Percentiles rank a stretch among this genome's conserved stretches.
Conservation (phyloP, 2,888 invertebrate species). For the Tetranychus piercei region DNA sequence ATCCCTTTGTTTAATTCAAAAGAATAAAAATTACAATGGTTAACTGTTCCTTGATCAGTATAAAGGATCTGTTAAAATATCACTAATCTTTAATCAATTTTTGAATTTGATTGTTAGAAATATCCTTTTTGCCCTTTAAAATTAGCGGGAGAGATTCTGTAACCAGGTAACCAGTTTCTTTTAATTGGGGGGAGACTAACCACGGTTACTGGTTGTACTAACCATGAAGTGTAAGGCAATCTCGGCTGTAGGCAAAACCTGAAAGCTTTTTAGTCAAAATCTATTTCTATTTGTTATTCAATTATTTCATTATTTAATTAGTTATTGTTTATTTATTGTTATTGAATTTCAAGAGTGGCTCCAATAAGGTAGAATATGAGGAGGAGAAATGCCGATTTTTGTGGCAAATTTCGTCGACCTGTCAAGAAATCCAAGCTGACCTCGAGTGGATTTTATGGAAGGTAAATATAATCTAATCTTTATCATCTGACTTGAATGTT, state of each 20-base stretch:
- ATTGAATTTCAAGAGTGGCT: not conserved
- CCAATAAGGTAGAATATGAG: constrained; percentile 11
- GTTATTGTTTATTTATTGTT: not conserved
- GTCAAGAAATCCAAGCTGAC: constrained; percentile 11
- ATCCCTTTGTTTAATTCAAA: too few relatives aligned
- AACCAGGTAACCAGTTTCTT: too few relatives aligned
- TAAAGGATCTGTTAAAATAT: too few relatives aligned
- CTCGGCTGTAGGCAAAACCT: not conserved
- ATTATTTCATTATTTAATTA: not conserved
- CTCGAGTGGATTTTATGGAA: constrained; percentile 14
- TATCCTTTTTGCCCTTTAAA: too few relatives aligned
- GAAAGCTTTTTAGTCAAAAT: not conserved
- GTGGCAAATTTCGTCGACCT: constrained; percentile 3
- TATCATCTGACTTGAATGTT: not conserved
- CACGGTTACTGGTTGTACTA: too few relatives aligned
- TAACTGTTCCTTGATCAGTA: too few relatives aligned
- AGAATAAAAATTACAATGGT: too few relatives aligned
- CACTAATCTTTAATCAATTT: too few relatives aligned
- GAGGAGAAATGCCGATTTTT: constrained; percentile 12
- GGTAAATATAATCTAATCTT: constrained; percentile 5
- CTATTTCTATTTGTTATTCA: not conserved
- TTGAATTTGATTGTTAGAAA: too few relatives aligned
- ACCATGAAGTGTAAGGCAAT: too few relatives aligned
- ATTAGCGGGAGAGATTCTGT: too few relatives aligned
- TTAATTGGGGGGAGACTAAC: too few relatives aligned